Evolutionary conservation across 1,140 invertebrate genomes (phyloP), one percentile per base, ranked within the genome.

Genomic region (Megalopta genalis): DNA sequence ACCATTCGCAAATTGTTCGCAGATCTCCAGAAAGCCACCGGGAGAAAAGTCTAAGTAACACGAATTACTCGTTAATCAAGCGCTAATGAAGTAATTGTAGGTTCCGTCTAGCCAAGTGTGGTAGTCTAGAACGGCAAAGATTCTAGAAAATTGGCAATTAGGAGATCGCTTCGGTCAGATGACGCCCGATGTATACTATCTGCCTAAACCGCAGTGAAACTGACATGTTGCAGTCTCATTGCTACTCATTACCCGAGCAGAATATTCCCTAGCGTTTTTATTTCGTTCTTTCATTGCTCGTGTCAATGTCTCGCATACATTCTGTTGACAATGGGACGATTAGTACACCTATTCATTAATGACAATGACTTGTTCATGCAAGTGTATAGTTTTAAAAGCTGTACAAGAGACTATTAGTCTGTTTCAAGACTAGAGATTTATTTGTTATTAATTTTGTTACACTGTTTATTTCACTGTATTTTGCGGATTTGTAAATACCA

Each of bases 61-160:
- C 60, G 76, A 78, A 78, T 78, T 72, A 78, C 37, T 78, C 60
- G 60, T 78, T 78, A 54, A 78, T 78, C 60, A 64, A 71, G 60
- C 60, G 69, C 60, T 78, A 78, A 78, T 72, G 76, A 78, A 78
- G 76, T 78, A 78, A 78, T 78, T 78, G 60, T 23, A 78, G 25
- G 69, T 78, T 71, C 76, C 21, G 76, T 78, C 70, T 66, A 72
- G 52, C 60, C 32, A 65, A 54, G 69, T 71, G 60, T 72, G 42
- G 76, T 49, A 64, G 60, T 46, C 69, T 63, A 57, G 68, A 18
- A 64, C 23, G 21, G 68, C 18, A 78, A 77, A 69, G 76, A 78
- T 72, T 78, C 68, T 78, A 78, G 68, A 78, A 78, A 64, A 78
- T 54, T 78, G 76, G 60, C 76, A 78, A 78, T 78, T 78, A 78